phyloP scores from a whole-genome alignment of 2,888 invertebrate genomes.

The Drosophila longiperda region DNA sequence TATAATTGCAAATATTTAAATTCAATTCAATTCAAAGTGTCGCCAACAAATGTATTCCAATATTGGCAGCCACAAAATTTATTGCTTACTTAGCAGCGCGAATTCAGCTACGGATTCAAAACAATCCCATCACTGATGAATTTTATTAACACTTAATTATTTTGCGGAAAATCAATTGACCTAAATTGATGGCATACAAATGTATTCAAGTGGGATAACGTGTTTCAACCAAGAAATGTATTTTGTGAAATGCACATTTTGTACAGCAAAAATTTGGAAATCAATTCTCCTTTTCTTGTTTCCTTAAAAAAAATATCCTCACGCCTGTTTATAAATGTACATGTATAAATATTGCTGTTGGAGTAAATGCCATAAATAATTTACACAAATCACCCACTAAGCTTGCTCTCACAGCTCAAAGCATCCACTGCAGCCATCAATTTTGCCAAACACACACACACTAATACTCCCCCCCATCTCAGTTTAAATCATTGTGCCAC shows the following conservation, averaged over 20 bases:
- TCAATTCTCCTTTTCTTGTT: neutral
- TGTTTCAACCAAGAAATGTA: neutral
- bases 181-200: neutral
- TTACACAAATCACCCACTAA: slow-evolving; percentile 53
- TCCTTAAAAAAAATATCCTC: neutral
- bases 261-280: neutral
- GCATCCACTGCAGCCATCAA: slow-evolving; percentile 47
- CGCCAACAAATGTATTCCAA: slow-evolving; percentile 15
- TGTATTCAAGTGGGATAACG: neutral
- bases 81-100: slow-evolving; percentile 13
- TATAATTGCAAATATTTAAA: slow-evolving; percentile 80
- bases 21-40: slow-evolving; percentile 52
- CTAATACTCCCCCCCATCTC: neutral
- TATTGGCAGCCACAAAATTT: slow-evolving; percentile 39
- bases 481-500: slow-evolving; percentile 7
- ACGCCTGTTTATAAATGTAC: neutral
- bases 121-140: neutral
- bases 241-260: neutral
- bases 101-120: neutral
- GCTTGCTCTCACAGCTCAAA: slow-evolving; percentile 19
- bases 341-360: slow-evolving; percentile 14
- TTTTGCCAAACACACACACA: slow-evolving; percentile 5
- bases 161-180: neutral
- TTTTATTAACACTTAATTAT: slow-evolving; percentile 13
- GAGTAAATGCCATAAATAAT: slow-evolving; percentile 34